Evolutionary conservation across 2,888 invertebrate species (phyloP).

Genomic region (Dugesia japonica): DNA sequence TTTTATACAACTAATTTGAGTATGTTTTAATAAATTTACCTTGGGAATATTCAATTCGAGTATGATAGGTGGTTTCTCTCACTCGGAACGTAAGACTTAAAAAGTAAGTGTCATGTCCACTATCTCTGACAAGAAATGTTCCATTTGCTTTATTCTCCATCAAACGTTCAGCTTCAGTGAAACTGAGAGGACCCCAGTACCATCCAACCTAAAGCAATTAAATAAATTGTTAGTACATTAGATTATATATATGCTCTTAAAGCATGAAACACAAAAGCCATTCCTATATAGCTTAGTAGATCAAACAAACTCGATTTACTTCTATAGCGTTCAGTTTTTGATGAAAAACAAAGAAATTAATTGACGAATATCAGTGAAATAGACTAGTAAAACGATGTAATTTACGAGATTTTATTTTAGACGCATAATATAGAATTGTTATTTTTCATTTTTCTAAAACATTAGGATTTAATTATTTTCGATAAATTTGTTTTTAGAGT

Average conservation of each 20-base stretch:
- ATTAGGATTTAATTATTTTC: too few relatives aligned
- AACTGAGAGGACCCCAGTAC: constrained; percentile 69
- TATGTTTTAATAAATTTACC: constrained; percentile 44
- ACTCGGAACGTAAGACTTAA: constrained; percentile 61
- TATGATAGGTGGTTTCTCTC: constrained; percentile 58
- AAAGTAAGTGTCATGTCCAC: constrained; percentile 58
- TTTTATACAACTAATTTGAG: too few relatives aligned
- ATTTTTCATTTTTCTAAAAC: too few relatives aligned
- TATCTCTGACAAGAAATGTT: constrained; percentile 63
- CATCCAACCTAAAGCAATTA: constrained; percentile 50
- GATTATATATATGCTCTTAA: not conserved
- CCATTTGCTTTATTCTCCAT: constrained; percentile 59
- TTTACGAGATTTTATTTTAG: too few relatives aligned
- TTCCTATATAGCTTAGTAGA: not conserved
- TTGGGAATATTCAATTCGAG: constrained; percentile 59
- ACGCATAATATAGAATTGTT: too few relatives aligned
- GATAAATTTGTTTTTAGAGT: too few relatives aligned
- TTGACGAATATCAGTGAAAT: too few relatives aligned
- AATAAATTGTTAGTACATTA: not conserved
- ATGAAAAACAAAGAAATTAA: not conserved
- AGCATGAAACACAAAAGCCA: not conserved
- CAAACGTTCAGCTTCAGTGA: constrained; percentile 59
- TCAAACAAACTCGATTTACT: not conserved
- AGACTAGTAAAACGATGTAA: too few relatives aligned
- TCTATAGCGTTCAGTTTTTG: not conserved